Conservation (phyloP, 92 coral and sea anemone species). For the Palythoa grandis region DNA sequence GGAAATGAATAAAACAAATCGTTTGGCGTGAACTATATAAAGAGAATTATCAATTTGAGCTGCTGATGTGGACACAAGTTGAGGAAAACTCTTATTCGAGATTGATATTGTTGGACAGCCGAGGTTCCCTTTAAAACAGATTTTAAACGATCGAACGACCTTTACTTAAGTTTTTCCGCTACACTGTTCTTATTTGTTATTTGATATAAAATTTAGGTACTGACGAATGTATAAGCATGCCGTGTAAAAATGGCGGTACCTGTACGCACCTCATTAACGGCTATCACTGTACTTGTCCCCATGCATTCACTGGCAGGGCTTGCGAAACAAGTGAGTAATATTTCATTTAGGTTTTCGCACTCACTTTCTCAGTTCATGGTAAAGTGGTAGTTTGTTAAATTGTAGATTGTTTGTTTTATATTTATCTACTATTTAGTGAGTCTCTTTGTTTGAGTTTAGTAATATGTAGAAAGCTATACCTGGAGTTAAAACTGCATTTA, state of each 20-base stretch:
- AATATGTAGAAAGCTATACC: too few species aligned
- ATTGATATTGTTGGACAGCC: too few species aligned
- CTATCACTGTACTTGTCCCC: constrained; percentile 11
- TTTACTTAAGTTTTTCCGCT: too few species aligned
- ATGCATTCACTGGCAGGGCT: constrained; percentile 24
- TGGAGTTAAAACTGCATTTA: too few species aligned
- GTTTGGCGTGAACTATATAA: background rate
- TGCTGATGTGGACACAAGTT: too few species aligned
- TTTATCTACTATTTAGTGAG: too few species aligned
- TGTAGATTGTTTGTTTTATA: too few species aligned
- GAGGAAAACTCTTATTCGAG: too few species aligned
- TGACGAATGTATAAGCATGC: constrained; percentile 23
- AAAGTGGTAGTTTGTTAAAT: too few species aligned
- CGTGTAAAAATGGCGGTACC: constrained; percentile 38
- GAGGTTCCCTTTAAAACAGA: background rate
- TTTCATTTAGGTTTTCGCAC: background rate
- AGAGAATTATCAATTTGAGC: too few species aligned
- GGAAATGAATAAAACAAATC: background rate
- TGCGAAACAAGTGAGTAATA: constrained; percentile 30
- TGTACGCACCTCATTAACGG: constrained; percentile 30
- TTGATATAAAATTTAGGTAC: background rate
- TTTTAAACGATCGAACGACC: background rate
- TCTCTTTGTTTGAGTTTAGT: too few species aligned
- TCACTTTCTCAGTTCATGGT: too few species aligned
- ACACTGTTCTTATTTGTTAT: background rate